Evolutionary conservation across 92 coral and sea anemone genomes (phyloP).

Genomic region (Ricordea florida): DNA sequence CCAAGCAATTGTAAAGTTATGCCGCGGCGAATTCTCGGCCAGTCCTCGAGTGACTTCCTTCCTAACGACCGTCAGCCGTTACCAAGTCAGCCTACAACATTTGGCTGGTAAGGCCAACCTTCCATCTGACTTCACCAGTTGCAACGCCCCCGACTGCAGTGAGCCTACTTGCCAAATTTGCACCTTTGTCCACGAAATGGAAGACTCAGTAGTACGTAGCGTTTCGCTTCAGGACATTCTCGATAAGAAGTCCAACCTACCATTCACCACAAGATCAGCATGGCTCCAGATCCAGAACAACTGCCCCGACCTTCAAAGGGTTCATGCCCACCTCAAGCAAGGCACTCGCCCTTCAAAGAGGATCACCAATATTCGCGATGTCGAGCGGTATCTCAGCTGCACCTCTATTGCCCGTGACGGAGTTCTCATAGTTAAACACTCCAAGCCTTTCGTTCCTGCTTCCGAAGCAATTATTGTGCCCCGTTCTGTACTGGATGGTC

Average conservation of each 20-base stretch:
- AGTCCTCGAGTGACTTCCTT: slow-evolving; percentile 62
- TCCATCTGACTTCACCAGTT: slow-evolving; percentile 70
- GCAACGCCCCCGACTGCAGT: slow-evolving; percentile 52
- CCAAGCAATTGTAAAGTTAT: slow-evolving; percentile 50
- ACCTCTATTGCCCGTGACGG: slow-evolving; percentile 48
- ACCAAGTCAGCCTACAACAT: slow-evolving; percentile 56
- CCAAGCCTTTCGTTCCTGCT: slow-evolving; percentile 16
- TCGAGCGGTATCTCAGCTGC: slow-evolving; percentile 24
- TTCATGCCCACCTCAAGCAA: slow-evolving; percentile 44
- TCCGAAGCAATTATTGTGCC: slow-evolving; percentile 23
- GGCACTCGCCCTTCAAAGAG: slow-evolving; percentile 49
- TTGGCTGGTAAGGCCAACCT: slow-evolving; percentile 49
- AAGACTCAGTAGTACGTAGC: slow-evolving; percentile 49
- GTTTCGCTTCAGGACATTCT: slow-evolving; percentile 48
- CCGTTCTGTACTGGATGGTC: slow-evolving; percentile 22
- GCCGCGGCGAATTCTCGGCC: slow-evolving; percentile 58
- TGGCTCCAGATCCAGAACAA: slow-evolving; percentile 51
- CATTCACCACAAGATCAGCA: slow-evolving; percentile 32
- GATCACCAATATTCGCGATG: slow-evolving; percentile 5
- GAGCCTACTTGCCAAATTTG: slow-evolving; percentile 53
- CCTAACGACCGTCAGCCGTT: slow-evolving; percentile 54
- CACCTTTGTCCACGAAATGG: slow-evolving; percentile 31
- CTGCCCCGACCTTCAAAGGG: slow-evolving; percentile 47
- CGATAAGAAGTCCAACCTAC: neutral
- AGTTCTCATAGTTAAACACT: slow-evolving; percentile 37